Conservation (phyloP, 2,888 invertebrate species). For the Agrochola circellaris region DNA sequence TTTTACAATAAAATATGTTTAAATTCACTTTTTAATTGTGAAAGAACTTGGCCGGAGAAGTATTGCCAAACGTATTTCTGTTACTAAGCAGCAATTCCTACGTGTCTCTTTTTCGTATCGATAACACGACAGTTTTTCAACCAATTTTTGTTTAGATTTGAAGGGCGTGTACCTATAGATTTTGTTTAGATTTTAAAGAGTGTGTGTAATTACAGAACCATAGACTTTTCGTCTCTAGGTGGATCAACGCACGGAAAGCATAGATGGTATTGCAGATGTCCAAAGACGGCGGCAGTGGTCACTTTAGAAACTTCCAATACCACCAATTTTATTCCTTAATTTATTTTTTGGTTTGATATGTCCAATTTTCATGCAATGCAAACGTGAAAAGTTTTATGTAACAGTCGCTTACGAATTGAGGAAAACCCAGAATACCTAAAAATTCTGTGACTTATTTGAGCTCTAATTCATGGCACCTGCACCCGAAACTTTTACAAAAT, state of each 20-base stretch:
- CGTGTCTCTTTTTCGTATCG: not conserved
- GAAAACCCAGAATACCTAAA: not conserved
- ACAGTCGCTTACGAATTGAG: not conserved
- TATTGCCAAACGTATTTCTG: not conserved
- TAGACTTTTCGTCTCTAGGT: not conserved
- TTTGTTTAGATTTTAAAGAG: not conserved
- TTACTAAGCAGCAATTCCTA: not conserved
- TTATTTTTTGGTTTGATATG: not conserved
- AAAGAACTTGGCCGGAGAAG: not conserved
- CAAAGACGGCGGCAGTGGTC: not conserved
- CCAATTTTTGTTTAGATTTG: not conserved
- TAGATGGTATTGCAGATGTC: not conserved
- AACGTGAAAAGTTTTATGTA: not conserved
- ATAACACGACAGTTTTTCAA: not conserved
- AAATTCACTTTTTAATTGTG: not conserved
- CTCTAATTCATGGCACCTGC: not conserved
- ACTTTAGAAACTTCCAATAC: not conserved
- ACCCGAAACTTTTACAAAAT: too few species aligned
- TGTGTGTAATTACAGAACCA: not conserved
- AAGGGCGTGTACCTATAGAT: not conserved
- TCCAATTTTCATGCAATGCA: not conserved
- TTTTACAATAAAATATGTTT: not conserved
- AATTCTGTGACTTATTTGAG: not conserved
- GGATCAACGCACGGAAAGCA: not conserved
- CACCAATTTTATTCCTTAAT: not conserved